A percentile compares a stretch with the other conserved stretches of the same genome.
Conservation (phyloP, 1,140 invertebrate species). For the Bombus affinis region DNA sequence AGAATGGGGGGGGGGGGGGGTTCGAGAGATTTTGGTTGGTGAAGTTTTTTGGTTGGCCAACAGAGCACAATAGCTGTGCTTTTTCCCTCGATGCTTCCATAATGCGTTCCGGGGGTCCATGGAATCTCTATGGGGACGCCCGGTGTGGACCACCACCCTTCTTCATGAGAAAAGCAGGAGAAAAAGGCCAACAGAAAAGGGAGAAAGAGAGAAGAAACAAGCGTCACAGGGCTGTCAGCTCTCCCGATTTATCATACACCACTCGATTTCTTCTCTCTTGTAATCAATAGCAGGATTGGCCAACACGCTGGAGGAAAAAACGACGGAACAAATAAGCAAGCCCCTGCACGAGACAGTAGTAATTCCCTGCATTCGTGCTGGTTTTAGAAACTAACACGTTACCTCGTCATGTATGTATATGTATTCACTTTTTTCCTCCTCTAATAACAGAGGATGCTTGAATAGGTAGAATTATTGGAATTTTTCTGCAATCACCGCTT, state of each 20-base stretch:
- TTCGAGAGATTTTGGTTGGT: conserved; percentile 74
- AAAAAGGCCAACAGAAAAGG: background rate
- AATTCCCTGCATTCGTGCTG: background rate
- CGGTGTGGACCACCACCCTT: conserved; percentile 74
- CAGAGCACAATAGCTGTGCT: conserved; percentile 67
- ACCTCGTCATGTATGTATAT: background rate
- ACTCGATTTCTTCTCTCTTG: conserved; percentile 78
- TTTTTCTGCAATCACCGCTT: background rate
- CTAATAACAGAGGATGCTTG: background rate
- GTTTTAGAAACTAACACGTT: background rate
- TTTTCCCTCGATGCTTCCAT: conserved; percentile 61
- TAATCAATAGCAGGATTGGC: conserved; percentile 73
- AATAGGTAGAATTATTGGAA: background rate
- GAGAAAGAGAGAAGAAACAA: conserved; percentile 42
- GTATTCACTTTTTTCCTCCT: background rate
- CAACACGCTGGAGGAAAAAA: conserved; percentile 45
- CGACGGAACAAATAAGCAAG: conserved; percentile 55
- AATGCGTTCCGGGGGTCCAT: conserved; percentile 58
- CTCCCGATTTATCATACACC: conserved; percentile 80
- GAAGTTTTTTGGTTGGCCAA: conserved; percentile 74
- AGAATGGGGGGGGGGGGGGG: conserved; percentile 49
- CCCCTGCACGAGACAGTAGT: conserved; percentile 21
- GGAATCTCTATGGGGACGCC: conserved; percentile 63
- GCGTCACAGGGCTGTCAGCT: conserved; percentile 74
- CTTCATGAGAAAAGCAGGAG: conserved; percentile 46